These are phyloP conservation scores for Alaudala cheleensis DNA, from an alignment of 2,113 vertebrate genomes.

Conservation along the genomic window DNA sequence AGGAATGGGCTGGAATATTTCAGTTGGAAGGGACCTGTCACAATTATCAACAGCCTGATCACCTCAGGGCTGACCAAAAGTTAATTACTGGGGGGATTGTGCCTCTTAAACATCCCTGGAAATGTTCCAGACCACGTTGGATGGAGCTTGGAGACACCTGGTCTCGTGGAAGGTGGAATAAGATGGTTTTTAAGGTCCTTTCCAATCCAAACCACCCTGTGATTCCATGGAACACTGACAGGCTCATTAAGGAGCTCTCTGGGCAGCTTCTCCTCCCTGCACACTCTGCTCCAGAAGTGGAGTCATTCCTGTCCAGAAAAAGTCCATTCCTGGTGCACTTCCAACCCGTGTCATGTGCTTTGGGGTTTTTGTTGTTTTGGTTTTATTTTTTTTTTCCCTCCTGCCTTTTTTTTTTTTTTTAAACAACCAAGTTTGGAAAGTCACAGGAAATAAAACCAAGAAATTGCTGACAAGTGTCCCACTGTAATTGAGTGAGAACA, in stretches of 20 bases:
- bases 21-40: not conserved
- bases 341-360: not conserved
- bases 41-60: not conserved
- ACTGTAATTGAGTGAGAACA: constrained; percentile 39
- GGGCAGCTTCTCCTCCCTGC: not conserved
- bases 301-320: not conserved
- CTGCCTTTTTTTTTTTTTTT: not conserved
- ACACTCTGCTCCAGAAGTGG: not conserved
- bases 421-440: not conserved
- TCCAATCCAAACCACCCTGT: not conserved
- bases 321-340: not conserved
- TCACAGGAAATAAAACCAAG: not conserved
- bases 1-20: not conserved
- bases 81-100: not conserved
- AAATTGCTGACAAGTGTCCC: constrained; percentile 50
- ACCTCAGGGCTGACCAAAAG: not conserved
- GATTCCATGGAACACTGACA: not conserved
- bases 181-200: not conserved
- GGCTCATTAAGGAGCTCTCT: not conserved
- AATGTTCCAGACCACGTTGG: not conserved
- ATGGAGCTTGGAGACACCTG: not conserved
- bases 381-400: accelerated
- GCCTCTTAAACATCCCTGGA: not conserved
- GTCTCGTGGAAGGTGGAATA: not conserved
- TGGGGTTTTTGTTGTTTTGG: not conserved